phyloP scores from a whole-genome alignment of 2,888 invertebrate species.

The Caenorhabditis macrosperma region DNA sequence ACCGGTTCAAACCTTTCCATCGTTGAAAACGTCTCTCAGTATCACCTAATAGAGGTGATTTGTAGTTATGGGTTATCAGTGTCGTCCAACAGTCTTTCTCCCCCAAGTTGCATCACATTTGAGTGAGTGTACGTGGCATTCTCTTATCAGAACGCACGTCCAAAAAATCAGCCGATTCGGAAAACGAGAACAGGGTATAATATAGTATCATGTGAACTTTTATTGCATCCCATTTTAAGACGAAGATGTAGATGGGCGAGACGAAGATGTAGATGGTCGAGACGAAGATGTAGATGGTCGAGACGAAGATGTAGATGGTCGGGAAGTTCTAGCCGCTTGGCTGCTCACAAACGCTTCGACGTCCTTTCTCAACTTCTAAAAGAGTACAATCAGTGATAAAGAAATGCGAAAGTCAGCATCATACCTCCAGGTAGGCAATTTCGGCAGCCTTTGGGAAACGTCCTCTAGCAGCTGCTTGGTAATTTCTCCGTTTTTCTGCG shows the following conservation, averaged over 20 bases:
- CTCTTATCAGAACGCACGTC: background rate
- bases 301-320: background rate
- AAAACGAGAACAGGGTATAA: too few species aligned
- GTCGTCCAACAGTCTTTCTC: too few species aligned
- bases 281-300: too few species aligned
- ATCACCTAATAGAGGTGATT: background rate
- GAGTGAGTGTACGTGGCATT: background rate
- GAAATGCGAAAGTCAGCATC: background rate
- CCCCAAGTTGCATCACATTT: background rate
- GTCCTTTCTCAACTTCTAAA: slow-evolving; percentile 4
- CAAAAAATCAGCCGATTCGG: background rate
- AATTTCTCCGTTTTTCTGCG: background rate
- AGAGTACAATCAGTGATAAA: background rate
- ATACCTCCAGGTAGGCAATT: background rate
- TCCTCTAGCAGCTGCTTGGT: background rate
- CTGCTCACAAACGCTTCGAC: background rate
- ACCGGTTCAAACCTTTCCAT: background rate
- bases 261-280: too few species aligned
- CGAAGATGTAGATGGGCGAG: too few species aligned
- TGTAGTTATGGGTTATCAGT: background rate
- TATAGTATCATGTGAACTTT: too few species aligned
- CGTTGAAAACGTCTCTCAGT: too few species aligned
- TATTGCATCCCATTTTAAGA: too few species aligned
- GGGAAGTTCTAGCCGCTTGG: background rate
- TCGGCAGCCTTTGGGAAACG: background rate